Percentiles rank a stretch among this genome's conserved stretches.
Conservation (phyloP, 2,888 invertebrate species). For the Parelbella ahira region DNA sequence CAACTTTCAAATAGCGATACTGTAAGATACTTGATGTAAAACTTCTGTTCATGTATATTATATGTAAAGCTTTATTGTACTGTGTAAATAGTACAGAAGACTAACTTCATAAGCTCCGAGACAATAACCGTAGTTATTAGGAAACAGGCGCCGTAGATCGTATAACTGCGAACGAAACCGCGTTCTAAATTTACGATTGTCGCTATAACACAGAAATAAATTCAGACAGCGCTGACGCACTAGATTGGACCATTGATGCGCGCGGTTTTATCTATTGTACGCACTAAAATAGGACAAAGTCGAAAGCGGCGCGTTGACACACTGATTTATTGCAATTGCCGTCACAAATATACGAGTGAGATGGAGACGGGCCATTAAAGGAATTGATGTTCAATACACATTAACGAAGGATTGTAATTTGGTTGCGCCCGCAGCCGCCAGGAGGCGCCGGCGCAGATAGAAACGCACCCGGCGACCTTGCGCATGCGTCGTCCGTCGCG, state of each 20-base stretch:
- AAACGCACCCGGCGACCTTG: slow-evolving; percentile 70
- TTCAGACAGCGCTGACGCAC: slow-evolving; percentile 51
- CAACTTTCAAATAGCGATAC: no score
- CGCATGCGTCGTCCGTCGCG: slow-evolving; percentile 53
- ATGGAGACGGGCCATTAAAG: slow-evolving; percentile 31
- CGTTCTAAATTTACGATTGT: slow-evolving; percentile 25
- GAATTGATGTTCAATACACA: slow-evolving; percentile 42
- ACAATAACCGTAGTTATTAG: slow-evolving; percentile 7
- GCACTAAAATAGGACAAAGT: slow-evolving; percentile 56
- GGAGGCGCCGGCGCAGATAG: slow-evolving; percentile 59
- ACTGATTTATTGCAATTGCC: slow-evolving; percentile 50
- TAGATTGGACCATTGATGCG: slow-evolving; percentile 56
- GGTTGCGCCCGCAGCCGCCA: slow-evolving; percentile 32
- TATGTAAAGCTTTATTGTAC: neutral
- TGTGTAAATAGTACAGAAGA: neutral
- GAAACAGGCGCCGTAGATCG: slow-evolving; percentile 25
- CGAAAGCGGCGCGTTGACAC: slow-evolving; percentile 48
- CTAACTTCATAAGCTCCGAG: neutral
- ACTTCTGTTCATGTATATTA: no score
- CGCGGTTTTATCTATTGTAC: slow-evolving; percentile 38
- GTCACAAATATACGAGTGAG: slow-evolving; percentile 35
- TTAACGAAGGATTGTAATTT: slow-evolving; percentile 45
- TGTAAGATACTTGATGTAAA: no score
- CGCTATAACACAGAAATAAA: slow-evolving; percentile 47
- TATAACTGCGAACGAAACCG: no score